Evolutionary conservation across 2,888 invertebrate genomes (phyloP), one percentile per base, ranked within the genome.

Genomic region (Drosophila greeni): DNA sequence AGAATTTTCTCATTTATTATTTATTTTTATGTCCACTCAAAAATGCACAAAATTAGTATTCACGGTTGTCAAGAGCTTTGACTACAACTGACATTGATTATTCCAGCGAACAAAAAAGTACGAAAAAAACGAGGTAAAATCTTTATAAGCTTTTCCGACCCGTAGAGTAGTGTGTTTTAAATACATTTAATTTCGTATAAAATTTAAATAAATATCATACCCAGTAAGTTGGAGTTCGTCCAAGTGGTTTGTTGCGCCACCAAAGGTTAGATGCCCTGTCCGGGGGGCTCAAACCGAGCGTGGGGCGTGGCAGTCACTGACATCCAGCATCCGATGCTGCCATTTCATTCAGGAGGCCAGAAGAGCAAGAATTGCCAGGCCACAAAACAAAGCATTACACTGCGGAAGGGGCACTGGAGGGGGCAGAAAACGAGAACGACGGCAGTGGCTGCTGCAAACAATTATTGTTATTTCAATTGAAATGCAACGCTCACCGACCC

Each of bases 391-490:
- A 61, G 48, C 49, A 33, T 47, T 67, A 45, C 60, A 49, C 54
- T 23, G 26, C 18, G 11, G 12, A 11, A 20, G 34, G 29, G 16
- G 26, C 4, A 16, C 16, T 18, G 11, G 12, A 14, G 18, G 49
- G 33, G 18, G 49, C 26, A 6, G 42, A 24, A 23, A 40, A 7
- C 4, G 52, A 11, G 14, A 26, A 12, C 33, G 11, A 34, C 26
- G 42, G 58, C 26, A n/a, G 52, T 61, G 67, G 61, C 48, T 43
- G 66, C 70, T 60, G 69, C 78, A 72, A 76, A 74, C 82, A 78
- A 78, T 81, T 78, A 76, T 76, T 74, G 68, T 81, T 75, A 77
- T 74, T 77, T 74, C 78, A 80, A 77, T 80, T 77, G 75, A 80
- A 74, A 77, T 73, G 60, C 75, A 61, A 49, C 60, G 51, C 56